Evolutionary conservation across 2,113 vertebrate species (phyloP).

Genomic region (Coturnix japonica): DNA sequence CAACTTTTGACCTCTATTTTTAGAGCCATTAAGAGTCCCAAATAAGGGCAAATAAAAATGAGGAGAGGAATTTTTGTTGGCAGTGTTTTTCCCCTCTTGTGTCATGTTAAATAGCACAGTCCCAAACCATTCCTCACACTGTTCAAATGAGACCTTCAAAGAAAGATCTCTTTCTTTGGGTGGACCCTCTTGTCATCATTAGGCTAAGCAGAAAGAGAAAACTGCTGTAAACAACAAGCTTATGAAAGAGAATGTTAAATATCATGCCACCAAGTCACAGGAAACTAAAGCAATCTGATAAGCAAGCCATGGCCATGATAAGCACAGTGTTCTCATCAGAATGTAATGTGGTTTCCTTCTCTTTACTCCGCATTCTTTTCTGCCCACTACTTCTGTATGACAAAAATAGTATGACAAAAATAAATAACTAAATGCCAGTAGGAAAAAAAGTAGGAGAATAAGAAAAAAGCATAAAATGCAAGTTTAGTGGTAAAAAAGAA

Average conservation of each 20-base stretch:
- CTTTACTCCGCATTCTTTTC: not conserved
- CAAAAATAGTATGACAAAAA: conserved; percentile 23
- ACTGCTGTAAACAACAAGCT: conserved; percentile 64
- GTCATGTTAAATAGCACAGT: conserved; percentile 29
- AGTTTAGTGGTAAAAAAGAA: conserved; percentile 47
- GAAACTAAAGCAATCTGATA: conserved; percentile 40
- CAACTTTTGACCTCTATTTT: conserved; percentile 42
- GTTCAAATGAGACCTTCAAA: conserved; percentile 53
- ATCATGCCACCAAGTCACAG: conserved; percentile 63
- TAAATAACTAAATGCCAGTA: not conserved
- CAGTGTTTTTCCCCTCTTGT: not conserved
- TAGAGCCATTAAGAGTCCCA: conserved; percentile 1
- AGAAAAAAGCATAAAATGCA: not conserved
- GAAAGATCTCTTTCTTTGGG: no score
- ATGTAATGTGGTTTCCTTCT: conserved; percentile 45
- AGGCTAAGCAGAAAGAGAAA: conserved; percentile 68
- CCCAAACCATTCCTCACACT: conserved; percentile 13
- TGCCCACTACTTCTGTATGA: conserved; percentile 39
- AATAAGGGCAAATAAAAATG: not conserved
- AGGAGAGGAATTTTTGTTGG: not conserved
- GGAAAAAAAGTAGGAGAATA: not conserved
- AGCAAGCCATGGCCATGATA: conserved; percentile 53
- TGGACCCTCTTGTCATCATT: conserved; percentile 66
- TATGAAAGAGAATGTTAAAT: conserved; percentile 51
- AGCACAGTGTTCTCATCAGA: conserved; percentile 45